A percentile compares a stretch with the other conserved stretches of the same genome.
phyloP scores from a whole-genome alignment of 1,140 invertebrate genomes.

The Drosophila sulfurigaster region DNA sequence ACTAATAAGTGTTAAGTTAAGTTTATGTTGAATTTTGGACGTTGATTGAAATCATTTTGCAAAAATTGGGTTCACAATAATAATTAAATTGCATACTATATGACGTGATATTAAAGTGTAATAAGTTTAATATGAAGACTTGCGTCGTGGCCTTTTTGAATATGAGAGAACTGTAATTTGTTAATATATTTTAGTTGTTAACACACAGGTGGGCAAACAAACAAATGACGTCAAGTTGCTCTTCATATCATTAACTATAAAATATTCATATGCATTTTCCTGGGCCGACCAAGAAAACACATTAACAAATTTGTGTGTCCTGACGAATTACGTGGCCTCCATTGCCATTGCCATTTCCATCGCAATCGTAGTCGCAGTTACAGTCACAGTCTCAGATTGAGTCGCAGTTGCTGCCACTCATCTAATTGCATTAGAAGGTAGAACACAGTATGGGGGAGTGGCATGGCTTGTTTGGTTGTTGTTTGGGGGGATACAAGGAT shows the following conservation, averaged over 20 bases:
- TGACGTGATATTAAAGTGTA: not conserved
- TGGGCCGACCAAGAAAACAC: slow-evolving; percentile 56
- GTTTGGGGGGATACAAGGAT: not conserved
- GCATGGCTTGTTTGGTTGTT: not conserved
- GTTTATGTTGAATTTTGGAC: too few species aligned
- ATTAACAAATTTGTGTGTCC: slow-evolving; percentile 71
- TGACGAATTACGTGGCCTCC: slow-evolving; percentile 45
- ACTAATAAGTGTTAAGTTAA: too few species aligned
- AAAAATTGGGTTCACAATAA: not conserved
- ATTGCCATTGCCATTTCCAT: not conserved
- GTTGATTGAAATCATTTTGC: not conserved
- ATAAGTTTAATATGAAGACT: not conserved
- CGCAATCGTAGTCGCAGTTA: slow-evolving; percentile 21
- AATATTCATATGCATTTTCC: slow-evolving; percentile 76
- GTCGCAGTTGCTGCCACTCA: slow-evolving; percentile 61
- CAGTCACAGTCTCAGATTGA: slow-evolving; percentile 17
- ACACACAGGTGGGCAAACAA: slow-evolving; percentile 36
- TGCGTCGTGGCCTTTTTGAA: not conserved
- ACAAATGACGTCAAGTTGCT: slow-evolving; percentile 1
- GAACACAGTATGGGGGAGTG: not conserved
- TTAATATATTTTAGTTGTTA: slow-evolving; percentile 30
- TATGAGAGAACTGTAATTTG: slow-evolving; percentile 17
- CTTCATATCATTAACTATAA: slow-evolving; percentile 65
- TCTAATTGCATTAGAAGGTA: slow-evolving; percentile 74
- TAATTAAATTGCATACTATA: too few species aligned